phyloP scores from a whole-genome alignment of 2,113 vertebrate genomes.

The Myrmecophaga tridactyla region DNA sequence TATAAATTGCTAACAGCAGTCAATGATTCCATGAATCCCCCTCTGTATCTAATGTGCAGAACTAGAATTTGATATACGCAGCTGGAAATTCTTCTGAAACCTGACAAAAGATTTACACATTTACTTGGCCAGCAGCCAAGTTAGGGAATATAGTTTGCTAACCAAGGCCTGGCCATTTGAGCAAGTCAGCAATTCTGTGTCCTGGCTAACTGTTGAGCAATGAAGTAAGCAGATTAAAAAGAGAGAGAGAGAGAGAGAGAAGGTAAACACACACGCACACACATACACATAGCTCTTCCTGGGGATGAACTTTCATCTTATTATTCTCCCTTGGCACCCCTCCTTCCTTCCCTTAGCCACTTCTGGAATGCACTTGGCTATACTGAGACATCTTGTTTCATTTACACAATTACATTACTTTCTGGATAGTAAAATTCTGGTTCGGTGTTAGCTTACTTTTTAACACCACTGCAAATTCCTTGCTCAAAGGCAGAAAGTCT shows the following conservation, averaged over 20 bases:
- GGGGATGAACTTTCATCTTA: neutral
- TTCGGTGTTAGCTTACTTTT: neutral
- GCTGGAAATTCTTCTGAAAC: neutral
- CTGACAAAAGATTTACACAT: neutral
- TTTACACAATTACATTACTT: neutral
- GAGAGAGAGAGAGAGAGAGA: neutral
- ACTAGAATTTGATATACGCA: neutral
- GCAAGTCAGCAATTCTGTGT: neutral
- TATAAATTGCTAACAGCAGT: neutral
- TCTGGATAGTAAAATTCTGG: conserved; percentile 13
- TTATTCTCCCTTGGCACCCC: neutral
- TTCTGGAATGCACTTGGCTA: neutral
- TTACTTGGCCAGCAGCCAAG: neutral
- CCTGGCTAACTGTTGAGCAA: neutral
- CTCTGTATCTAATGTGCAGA: neutral
- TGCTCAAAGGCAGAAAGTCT: conserved; percentile 13
- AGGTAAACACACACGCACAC: neutral
- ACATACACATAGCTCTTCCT: neutral
- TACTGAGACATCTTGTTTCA: conserved; percentile 16
- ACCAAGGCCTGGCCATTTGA: neutral
- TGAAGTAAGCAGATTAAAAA: neutral
- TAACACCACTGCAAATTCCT: neutral
- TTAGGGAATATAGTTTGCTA: neutral
- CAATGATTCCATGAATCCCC: neutral
- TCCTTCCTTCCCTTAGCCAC: neutral